A percentile compares a stretch with the other conserved stretches of the same genome.
Evolutionary conservation across 2,888 invertebrate genomes (phyloP).

Genomic region (Byasa hedistus): DNA sequence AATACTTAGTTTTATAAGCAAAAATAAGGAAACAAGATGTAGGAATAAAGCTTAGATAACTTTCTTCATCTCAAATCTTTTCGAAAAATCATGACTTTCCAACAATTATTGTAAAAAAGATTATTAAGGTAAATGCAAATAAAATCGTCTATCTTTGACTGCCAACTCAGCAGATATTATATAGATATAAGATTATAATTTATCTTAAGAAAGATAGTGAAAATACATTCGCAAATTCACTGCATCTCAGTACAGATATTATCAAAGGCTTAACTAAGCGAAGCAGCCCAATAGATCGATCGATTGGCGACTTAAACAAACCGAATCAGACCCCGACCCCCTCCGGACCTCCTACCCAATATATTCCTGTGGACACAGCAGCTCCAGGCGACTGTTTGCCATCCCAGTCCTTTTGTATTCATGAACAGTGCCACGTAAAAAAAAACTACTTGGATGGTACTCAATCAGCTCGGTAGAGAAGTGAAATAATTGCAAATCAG

Average conservation of each 20-base stretch:
- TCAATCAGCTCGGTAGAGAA: slow-evolving; percentile 23
- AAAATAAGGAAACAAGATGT: too few species aligned
- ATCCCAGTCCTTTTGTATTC: slow-evolving; percentile 29
- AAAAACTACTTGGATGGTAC: slow-evolving; percentile 17
- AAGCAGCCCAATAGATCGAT: slow-evolving; percentile 50
- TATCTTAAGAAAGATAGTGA: too few species aligned
- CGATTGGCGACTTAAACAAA: slow-evolving; percentile 56
- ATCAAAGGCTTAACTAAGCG: slow-evolving; percentile 38
- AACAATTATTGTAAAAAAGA: too few species aligned
- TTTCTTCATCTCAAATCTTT: too few species aligned
- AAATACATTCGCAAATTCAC: too few species aligned
- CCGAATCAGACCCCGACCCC: slow-evolving; percentile 49
- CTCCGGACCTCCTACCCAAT: slow-evolving; percentile 34
- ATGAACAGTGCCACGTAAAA: slow-evolving; percentile 24
- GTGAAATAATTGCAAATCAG: slow-evolving; percentile 18
- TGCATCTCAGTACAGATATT: background rate
- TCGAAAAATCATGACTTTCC: too few species aligned
- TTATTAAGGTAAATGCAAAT: too few species aligned
- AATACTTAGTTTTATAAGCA: too few species aligned
- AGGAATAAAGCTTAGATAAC: too few species aligned
- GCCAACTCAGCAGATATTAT: too few species aligned
- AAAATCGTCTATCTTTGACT: too few species aligned
- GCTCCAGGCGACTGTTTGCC: slow-evolving; percentile 32
- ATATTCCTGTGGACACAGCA: slow-evolving; percentile 39
- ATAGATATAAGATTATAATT: too few species aligned